These are phyloP conservation scores for Cephalophus harveyi DNA, from an alignment of 2,113 vertebrate genomes.

Conservation along the genomic window DNA sequence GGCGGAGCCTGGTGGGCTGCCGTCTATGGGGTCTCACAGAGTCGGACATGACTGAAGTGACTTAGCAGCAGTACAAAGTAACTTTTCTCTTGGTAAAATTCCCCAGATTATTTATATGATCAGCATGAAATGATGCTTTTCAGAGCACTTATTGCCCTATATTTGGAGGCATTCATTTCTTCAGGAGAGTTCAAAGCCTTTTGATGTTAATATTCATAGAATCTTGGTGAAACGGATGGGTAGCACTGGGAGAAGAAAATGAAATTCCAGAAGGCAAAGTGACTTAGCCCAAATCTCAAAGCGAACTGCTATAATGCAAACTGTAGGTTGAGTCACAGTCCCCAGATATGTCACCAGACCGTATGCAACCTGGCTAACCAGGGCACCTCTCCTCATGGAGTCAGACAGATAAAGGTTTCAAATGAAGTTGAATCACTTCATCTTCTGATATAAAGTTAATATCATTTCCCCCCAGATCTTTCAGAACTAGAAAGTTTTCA, in stretches of 20 bases:
- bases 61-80: not conserved
- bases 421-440: not conserved
- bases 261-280: conserved; percentile 11
- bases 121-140: conserved; percentile 37
- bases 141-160: not conserved
- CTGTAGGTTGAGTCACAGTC: not conserved
- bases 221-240: conserved; percentile 1
- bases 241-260: not conserved
- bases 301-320: not conserved
- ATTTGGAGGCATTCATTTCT: conserved; percentile 38
- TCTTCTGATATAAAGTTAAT: conserved; percentile 3
- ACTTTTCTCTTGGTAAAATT: conserved; percentile 8
- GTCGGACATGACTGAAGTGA: no score
- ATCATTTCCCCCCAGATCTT: not conserved
- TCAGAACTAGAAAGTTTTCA: conserved; percentile 30
- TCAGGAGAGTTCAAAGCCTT: conserved; percentile 19
- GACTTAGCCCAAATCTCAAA: conserved; percentile 4
- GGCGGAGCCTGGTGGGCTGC: no score
- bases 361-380: not conserved
- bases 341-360: not conserved
- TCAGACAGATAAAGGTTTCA: conserved; percentile 13
- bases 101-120: conserved; percentile 46
- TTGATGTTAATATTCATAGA: conserved; percentile 41
- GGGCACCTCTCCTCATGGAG: not conserved
- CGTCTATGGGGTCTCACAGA: no score